Conservation (phyloP, 1,140 invertebrate species). For the Bicyclus anynana region DNA sequence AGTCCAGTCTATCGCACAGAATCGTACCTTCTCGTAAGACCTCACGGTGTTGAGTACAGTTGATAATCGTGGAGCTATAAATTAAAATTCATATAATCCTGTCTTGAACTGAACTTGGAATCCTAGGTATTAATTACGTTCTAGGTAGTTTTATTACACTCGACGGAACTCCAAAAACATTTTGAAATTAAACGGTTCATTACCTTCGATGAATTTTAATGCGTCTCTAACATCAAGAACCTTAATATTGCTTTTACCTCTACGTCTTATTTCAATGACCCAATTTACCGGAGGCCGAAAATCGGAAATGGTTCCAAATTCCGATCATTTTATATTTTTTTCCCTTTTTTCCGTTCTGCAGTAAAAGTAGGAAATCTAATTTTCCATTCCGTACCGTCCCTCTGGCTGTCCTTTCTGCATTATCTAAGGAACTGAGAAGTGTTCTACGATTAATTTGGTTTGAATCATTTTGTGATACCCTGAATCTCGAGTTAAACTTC, state of each 20-base stretch:
- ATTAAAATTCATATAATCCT: too few relatives aligned
- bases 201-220: constrained; percentile 22
- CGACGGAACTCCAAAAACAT: constrained; percentile 3
- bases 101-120: too few relatives aligned
- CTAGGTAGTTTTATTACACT: too few relatives aligned
- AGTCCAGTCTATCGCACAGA: too few relatives aligned
- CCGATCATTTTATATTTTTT: background rate
- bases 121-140: too few relatives aligned
- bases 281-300: constrained; percentile 1
- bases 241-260: constrained; percentile 6
- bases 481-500: too few relatives aligned
- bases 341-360: background rate
- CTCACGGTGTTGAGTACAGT: too few relatives aligned
- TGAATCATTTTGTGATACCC: background rate
- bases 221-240: constrained; percentile 5
- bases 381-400: background rate
- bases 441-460: background rate
- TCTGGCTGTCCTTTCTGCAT: background rate
- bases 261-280: constrained; percentile 10
- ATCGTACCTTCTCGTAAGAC: too few relatives aligned
- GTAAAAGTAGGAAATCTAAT: background rate
- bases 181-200: constrained; percentile 14
- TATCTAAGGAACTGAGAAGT: background rate
- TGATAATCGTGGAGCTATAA: too few relatives aligned
- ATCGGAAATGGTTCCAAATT: background rate